Evolutionary conservation across 2,888 invertebrate genomes (phyloP).

Genomic region (Acleris holmiana): DNA sequence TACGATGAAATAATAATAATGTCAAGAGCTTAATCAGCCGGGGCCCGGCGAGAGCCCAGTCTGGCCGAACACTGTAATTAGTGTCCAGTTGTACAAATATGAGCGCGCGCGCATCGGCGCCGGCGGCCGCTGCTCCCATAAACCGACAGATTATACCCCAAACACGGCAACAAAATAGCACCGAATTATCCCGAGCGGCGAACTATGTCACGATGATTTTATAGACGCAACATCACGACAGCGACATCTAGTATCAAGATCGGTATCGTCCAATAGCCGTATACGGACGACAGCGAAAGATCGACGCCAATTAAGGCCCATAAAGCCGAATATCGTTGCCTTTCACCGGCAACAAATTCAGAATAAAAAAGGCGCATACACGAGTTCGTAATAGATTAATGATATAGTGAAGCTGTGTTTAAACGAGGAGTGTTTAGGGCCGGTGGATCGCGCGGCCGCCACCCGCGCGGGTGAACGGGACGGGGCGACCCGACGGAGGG

Average conservation of each 20-base stretch:
- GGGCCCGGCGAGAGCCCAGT: conserved; percentile 54
- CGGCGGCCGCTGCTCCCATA: conserved; percentile 45
- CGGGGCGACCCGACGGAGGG: conserved; percentile 43
- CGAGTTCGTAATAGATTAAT: conserved; percentile 81
- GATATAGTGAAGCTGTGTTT: conserved; percentile 75
- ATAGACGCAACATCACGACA: conserved; percentile 47
- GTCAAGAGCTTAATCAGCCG: conserved; percentile 73
- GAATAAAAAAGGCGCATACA: conserved; percentile 66
- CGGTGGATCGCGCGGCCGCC: conserved; percentile 49
- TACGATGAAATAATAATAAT: conserved; percentile 61
- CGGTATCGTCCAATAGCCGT: conserved; percentile 69
- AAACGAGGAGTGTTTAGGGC: conserved; percentile 45
- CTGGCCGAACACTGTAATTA: conserved; percentile 68
- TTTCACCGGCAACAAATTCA: conserved; percentile 71
- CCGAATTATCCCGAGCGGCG: conserved; percentile 38
- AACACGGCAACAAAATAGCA: neutral
- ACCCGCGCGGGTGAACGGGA: conserved; percentile 64
- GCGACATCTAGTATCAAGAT: conserved; percentile 65
- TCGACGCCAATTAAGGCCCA: conserved; percentile 79
- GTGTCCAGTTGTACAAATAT: conserved; percentile 73
- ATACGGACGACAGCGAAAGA: conserved; percentile 68
- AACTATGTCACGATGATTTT: conserved; percentile 51
- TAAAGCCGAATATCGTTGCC: conserved; percentile 80
- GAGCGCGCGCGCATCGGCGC: conserved; percentile 65
- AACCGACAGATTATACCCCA: neutral